Base-by-base conservation (phyloP, 2,113 vertebrate species). In the Pterocles burchelli region DNA sequence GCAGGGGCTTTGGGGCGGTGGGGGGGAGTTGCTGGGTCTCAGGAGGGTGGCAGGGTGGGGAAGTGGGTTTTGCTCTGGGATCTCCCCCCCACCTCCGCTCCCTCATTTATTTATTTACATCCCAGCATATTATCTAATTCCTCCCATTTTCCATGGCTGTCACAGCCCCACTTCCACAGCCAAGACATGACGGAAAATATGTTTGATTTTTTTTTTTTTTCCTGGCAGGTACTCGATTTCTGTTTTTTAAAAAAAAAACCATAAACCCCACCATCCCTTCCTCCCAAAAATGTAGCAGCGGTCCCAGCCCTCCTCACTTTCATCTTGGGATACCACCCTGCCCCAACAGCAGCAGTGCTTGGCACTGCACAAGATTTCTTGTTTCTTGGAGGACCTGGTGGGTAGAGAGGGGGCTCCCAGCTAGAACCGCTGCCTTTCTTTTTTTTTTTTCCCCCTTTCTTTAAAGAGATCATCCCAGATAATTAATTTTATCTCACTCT, bases 141-240 rank as follows among this genome's bases (percentile, higher is more conserved):
- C 46, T 80, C 79, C 89, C 72, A 62, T 91, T 95, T 95, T 96
- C 96, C 92, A 74, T 94, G 87, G 89, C 91, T 95, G 96, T 95
- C 96, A 93, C 87, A 94, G 66, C 43, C 81, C 66, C 62, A 63
- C 57, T 96, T 78, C 82, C 58, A 73, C 82, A 80, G 91, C 96
- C 92, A 96, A 96, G 86, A 91, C 51, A 85, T 1, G 8, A 77
- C 0, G 79, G 96, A 97, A 96, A 97, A 95, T 90, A 92, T 55
- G 61, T 80, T 96, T 88, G 67, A 74, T 66, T 65, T 82, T 68
- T 43, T 34, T 46, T 45, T 41, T 65, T 87, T 95, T 93, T 93
- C 90, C 95, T 96, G 95, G 95, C 93, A 96, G 71, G 79, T 79
- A 85, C 34, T 12, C 11, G 25, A n/a, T 65, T 95, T 89, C 85